These are phyloP conservation scores for Drosophila triauraria DNA, from an alignment of 1,140 invertebrate species.

Conservation along the genomic window DNA sequence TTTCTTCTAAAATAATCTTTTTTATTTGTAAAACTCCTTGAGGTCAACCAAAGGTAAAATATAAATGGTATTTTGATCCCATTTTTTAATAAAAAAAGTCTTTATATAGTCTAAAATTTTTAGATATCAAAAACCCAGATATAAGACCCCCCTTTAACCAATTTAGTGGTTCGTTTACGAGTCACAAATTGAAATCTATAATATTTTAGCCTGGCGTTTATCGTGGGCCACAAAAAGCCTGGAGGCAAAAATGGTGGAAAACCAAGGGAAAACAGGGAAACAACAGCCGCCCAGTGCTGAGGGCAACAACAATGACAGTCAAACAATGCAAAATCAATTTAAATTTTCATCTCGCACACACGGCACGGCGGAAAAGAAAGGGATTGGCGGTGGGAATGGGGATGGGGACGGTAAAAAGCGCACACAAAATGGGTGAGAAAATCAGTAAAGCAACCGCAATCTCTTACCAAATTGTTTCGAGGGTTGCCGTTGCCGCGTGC, in stretches of 20 bases:
- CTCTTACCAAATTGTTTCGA: slow-evolving; percentile 81
- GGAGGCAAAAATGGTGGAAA: slow-evolving; percentile 29
- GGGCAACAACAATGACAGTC: slow-evolving; percentile 75
- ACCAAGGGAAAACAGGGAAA: slow-evolving; percentile 25
- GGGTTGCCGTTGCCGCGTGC: slow-evolving; percentile 21
- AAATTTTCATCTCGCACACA: slow-evolving; percentile 76
- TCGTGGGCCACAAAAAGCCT: neutral
- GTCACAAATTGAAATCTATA: slow-evolving; percentile 72
- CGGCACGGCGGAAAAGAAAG: slow-evolving; percentile 3
- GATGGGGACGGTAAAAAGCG: slow-evolving; percentile 18
- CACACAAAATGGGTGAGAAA: slow-evolving; percentile 76
- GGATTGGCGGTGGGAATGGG: neutral
- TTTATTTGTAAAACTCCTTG: neutral
- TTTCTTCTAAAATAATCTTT: neutral
- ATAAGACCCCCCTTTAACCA: neutral
- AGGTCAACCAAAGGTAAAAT: no score
- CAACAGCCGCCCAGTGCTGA: slow-evolving; percentile 9
- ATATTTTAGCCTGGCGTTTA: slow-evolving; percentile 34
- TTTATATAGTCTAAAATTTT: neutral
- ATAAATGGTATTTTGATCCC: neutral
- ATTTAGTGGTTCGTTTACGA: slow-evolving; percentile 34
- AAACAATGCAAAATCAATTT: slow-evolving; percentile 83
- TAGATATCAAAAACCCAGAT: neutral
- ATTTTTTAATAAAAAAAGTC: neutral
- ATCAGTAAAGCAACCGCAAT: slow-evolving; percentile 83